Conservation (phyloP, 2,113 vertebrate genomes). For the Seriola rivoliana region DNA sequence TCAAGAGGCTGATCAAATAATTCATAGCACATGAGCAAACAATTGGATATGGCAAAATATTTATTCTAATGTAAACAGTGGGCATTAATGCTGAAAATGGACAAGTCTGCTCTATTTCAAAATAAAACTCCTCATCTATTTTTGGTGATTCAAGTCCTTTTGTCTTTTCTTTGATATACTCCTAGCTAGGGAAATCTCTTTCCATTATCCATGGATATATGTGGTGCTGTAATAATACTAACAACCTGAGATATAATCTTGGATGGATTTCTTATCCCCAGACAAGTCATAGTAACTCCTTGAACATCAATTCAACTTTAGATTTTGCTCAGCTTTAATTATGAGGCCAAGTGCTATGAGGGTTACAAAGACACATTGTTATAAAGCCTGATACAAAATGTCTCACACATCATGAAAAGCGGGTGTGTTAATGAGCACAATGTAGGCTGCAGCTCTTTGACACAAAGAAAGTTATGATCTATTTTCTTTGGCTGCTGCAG, state of each 20-base stretch:
- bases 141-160: conserved; percentile 6
- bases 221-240: conserved; percentile 26
- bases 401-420: conserved; percentile 64
- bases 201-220: conserved; percentile 29
- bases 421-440: conserved; percentile 59
- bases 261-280: conserved; percentile 36
- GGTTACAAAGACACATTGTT: conserved; percentile 40
- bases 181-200: conserved; percentile 21
- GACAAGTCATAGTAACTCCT: conserved; percentile 27
- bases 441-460: conserved; percentile 31
- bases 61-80: neutral
- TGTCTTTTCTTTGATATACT: conserved; percentile 11
- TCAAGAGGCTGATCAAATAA: conserved; percentile 21
- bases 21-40: neutral
- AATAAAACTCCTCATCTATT: conserved; percentile 22
- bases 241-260: conserved; percentile 43
- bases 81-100: neutral
- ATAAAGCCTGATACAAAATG: conserved; percentile 22
- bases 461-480: conserved; percentile 65
- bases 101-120: conserved; percentile 14
- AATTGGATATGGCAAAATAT: neutral
- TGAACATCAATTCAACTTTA: conserved; percentile 54
- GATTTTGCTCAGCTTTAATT: conserved; percentile 39
- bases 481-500: conserved; percentile 56
- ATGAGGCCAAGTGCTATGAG: conserved; percentile 39